Base-by-base conservation (phyloP, 2,797 vertebrate genomes). In the Lophius americanus region DNA sequence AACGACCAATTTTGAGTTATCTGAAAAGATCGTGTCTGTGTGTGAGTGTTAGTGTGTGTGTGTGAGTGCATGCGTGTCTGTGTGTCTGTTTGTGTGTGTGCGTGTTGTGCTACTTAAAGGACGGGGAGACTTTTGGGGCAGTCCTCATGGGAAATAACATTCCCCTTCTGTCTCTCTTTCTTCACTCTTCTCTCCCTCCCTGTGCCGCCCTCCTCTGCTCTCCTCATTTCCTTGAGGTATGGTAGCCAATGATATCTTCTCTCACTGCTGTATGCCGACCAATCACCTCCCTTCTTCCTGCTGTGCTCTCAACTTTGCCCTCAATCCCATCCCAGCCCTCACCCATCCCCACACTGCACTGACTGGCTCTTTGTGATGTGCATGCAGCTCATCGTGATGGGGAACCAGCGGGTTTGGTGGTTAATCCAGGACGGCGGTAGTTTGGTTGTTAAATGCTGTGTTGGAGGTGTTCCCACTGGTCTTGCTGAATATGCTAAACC, bases 161-260 rank as follows among this genome's bases (percentile, higher is more conserved):
- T 58, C 79, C 79, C 83, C 76, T 73, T 86, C 76, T 82, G 39
- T 84, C 68, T 85, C 58, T 88, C 79, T 78, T 46, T 88, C 54
- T 7, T 78, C 73, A 71, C 77, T 88, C 80, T 87, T 64, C 76
- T 81, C 77, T 84, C 70, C 85, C 76, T 81, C 80, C 78, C 71
- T 66, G 78, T 84, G 91, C 90, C 50, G 90, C 89, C 82, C 85
- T 86, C 72, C 74, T 84, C 89, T 83, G 82, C 86, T 92, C 90
- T 90, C 89, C 85, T 90, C 86, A 82, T 90, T 85, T 88, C 86
- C 85, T 85, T 91, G 94, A 94, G 94, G 94, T 94, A 94, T 64
- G 86, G 87, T 90, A 90, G 88, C 86, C 88, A 88, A 88, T 75
- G 76, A 64, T 73, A 43, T 86, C 79, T 59, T 70, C 74, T 85